Conservation (phyloP, 2,797 vertebrate species). For the Apogon hyalosoma region DNA sequence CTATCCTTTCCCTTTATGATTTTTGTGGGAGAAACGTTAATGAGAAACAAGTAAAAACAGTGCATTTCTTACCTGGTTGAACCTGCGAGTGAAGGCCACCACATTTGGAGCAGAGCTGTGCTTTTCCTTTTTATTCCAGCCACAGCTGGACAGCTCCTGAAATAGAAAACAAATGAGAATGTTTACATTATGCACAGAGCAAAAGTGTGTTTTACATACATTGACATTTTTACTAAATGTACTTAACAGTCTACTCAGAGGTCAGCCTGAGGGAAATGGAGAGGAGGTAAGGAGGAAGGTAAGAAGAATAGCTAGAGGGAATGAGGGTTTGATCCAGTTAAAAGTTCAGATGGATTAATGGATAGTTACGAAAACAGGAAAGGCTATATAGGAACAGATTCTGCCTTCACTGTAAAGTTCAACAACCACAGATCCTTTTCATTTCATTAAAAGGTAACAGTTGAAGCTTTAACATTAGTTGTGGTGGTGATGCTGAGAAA, state of each 20-base stretch:
- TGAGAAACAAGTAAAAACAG: conserved; percentile 3
- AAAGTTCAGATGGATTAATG: conserved; percentile 20
- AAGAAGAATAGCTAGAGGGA: conserved; percentile 2
- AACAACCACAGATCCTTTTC: background rate
- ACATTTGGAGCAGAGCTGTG: conserved; percentile 97
- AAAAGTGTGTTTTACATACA: background rate
- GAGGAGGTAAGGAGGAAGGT: conserved; percentile 18
- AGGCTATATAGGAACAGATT: conserved; percentile 13
- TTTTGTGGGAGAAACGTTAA: background rate
- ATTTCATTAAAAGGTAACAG: background rate
- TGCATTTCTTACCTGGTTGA: conserved; percentile 92
- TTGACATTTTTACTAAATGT: conserved; percentile 29
- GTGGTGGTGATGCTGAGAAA: too few species aligned
- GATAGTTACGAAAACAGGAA: conserved; percentile 18
- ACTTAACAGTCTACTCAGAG: conserved; percentile 33
- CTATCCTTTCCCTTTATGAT: conserved; percentile 3
- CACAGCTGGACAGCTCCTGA: conserved; percentile 98
- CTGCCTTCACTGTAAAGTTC: background rate
- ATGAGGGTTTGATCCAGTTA: conserved; percentile 2
- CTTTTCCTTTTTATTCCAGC: conserved; percentile 99
- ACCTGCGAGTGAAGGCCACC: conserved; percentile 99
- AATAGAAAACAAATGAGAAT: conserved; percentile 38
- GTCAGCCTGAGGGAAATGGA: conserved; percentile 29
- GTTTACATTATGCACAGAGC: conserved; percentile 5
- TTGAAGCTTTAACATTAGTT: background rate